Evolutionary conservation across 2,888 invertebrate species (phyloP), one percentile per base, ranked within the genome.

Genomic region (Zelleria hepariella): DNA sequence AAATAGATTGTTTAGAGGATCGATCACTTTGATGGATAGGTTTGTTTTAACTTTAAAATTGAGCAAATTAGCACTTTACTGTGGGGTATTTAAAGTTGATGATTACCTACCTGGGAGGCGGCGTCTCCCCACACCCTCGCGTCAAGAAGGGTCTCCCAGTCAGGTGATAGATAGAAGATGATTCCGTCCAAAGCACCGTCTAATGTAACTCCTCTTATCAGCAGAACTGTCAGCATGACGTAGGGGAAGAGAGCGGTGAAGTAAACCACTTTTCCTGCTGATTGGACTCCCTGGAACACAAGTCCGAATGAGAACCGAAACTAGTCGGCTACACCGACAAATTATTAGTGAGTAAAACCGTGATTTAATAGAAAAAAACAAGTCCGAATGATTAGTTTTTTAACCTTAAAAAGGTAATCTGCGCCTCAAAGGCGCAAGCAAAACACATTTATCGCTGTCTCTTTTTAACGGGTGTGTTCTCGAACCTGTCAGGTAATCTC

Each of bases 211-310:
- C 93, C 93, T 69, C 91, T 80, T 49, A 92, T 77, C 57, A 94
- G 79, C 48, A 94, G 75, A 0, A 91, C 91, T 0, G 93, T 91
- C 66, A 94, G 76, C 83, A 94, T 91, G 25, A 93, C 91, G 73
- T 94, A 94, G 0, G 94, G 94, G 71, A 94, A 94, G 20, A 93
- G 73, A 0, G 93, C 93, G 1, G 93, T 94, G 70, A 94, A 93
- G 74, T 93, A 93, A 7, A 93, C 93, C 53, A 94, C 95, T 90
- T 95, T 97, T 54, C 97, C 97, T 0, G 96, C 94, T 71, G 96
- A 95, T 82, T 96, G 94, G 64, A 98, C 95, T 32, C 96, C 94
- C 91, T 89, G 62, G 2, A 72, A 47, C n/a, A n/a, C n/a, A n/a
- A n/a, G n/a, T n/a, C n/a, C n/a, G n/a, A n/a, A n/a, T n/a, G n/a